These are phyloP conservation scores for Myotis davidii DNA, from an alignment of 2,113 vertebrate genomes.

Conservation along the genomic window DNA sequence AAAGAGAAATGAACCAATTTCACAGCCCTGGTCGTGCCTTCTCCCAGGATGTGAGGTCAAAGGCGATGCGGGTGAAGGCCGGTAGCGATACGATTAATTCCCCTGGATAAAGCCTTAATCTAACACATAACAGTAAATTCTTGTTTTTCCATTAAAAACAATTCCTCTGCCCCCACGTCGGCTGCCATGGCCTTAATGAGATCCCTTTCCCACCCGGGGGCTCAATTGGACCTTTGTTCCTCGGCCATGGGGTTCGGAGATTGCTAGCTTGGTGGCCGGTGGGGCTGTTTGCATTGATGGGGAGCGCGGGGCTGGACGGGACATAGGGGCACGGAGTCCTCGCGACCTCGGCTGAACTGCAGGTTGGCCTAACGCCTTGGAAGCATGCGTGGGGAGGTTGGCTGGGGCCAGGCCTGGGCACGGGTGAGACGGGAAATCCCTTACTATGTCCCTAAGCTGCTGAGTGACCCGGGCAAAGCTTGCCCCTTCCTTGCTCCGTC, in stretches of 20 bases:
- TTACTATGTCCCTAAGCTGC: background rate
- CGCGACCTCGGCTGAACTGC: slow-evolving; percentile 85
- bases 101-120: slow-evolving; percentile 85
- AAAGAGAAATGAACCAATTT: slow-evolving; percentile 56
- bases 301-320: background rate
- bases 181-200: slow-evolving; percentile 88
- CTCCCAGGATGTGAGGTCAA: slow-evolving; percentile 71
- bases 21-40: slow-evolving; percentile 13
- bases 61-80: slow-evolving; percentile 67
- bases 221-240: slow-evolving; percentile 86
- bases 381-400: slow-evolving; percentile 59
- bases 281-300: background rate
- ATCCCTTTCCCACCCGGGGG: slow-evolving; percentile 83
- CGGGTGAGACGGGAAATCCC: background rate
- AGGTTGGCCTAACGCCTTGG: slow-evolving; percentile 53
- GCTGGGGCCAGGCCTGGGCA: slow-evolving; percentile 59
- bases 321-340: slow-evolving; percentile 74
- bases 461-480: too few relatives aligned
- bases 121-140: slow-evolving; percentile 87
- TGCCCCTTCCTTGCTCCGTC: background rate
- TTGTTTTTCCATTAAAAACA: slow-evolving; percentile 88
- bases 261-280: slow-evolving; percentile 83
- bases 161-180: slow-evolving; percentile 84
- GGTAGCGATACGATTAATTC: slow-evolving; percentile 83
- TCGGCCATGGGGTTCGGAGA: slow-evolving; percentile 83